A percentile compares a stretch with the other conserved stretches of the same genome.
phyloP scores from a whole-genome alignment of 53 echinoderm and acorn worm species.

The Apostichopus leukothele region DNA sequence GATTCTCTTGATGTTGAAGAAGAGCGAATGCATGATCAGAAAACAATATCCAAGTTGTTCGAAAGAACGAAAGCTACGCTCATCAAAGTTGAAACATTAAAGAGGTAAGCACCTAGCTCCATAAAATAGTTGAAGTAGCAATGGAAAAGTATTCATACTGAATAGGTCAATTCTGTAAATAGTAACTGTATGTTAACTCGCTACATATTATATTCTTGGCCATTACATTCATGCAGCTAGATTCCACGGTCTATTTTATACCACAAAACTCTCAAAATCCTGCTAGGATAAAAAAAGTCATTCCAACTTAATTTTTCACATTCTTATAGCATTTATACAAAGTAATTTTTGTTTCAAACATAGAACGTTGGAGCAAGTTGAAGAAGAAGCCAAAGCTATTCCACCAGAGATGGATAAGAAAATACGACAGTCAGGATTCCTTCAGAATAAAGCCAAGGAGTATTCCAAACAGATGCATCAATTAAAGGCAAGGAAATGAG shows the following conservation, averaged over 20 bases:
- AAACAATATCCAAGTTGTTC: slow-evolving; percentile 68
- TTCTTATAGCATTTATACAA: too few species aligned
- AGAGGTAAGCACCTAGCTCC: slow-evolving; percentile 54
- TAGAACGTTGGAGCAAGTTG: slow-evolving; percentile 72
- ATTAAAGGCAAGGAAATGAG: slow-evolving; percentile 59
- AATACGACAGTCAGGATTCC: slow-evolving; percentile 68
- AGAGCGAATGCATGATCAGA: slow-evolving; percentile 63
- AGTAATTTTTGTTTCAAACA: background rate
- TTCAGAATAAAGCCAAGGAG: slow-evolving; percentile 77
- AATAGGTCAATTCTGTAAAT: too few species aligned
- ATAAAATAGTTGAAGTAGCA: too few species aligned
- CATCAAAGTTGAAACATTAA: slow-evolving; percentile 79
- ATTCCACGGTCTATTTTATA: too few species aligned
- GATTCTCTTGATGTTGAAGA: slow-evolving; percentile 72
- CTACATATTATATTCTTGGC: too few species aligned
- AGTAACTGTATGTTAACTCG: too few species aligned
- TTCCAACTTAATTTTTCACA: too few species aligned
- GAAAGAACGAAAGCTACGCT: slow-evolving; percentile 78
- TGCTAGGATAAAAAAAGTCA: too few species aligned
- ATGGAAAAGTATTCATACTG: too few species aligned
- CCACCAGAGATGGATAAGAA: slow-evolving; percentile 86
- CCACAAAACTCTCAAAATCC: too few species aligned
- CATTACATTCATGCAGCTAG: too few species aligned
- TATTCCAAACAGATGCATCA: slow-evolving; percentile 67
- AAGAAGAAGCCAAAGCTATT: slow-evolving; percentile 75